These are phyloP conservation scores for Drosophila seguyi DNA, from an alignment of 1,140 invertebrate genomes.

Conservation along the genomic window DNA sequence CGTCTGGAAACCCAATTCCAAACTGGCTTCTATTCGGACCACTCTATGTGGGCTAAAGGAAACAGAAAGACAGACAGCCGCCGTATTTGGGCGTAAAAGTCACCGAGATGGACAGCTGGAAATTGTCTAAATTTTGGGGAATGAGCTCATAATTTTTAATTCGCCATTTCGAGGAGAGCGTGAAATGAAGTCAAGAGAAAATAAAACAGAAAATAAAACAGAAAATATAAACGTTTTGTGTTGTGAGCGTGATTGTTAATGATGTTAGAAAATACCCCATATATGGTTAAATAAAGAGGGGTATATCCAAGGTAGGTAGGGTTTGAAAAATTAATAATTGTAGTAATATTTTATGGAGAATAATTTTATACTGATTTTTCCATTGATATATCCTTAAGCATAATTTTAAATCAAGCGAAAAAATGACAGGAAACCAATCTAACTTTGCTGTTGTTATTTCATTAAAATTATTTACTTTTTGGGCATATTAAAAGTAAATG, in stretches of 20 bases:
- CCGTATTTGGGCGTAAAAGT: conserved; percentile 79
- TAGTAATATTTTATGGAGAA: background rate
- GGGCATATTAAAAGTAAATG: background rate
- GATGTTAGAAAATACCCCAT: conserved; percentile 28
- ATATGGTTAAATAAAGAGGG: background rate
- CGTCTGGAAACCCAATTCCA: conserved; percentile 74
- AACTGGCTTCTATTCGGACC: conserved; percentile 57
- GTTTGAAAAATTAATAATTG: background rate
- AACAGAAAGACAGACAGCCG: conserved; percentile 39
- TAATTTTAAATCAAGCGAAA: background rate
- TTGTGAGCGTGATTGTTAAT: conserved; percentile 35
- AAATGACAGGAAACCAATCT: too few species aligned
- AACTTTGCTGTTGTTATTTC: background rate
- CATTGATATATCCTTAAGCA: background rate
- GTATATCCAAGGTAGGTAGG: background rate
- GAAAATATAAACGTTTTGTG: conserved; percentile 32
- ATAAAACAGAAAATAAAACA: conserved; percentile 19
- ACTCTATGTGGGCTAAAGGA: conserved; percentile 77
- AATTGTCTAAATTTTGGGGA: conserved; percentile 64
- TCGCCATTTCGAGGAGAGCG: conserved; percentile 52
- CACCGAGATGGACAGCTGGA: conserved; percentile 40
- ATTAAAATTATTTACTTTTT: background rate
- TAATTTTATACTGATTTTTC: background rate
- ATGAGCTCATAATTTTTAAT: conserved; percentile 70
- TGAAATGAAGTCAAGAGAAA: conserved; percentile 41